Percentiles rank a stretch among this genome's conserved stretches.
phyloP scores from a whole-genome alignment of 2,113 vertebrate species.

The Microcebus ravelobensis region DNA sequence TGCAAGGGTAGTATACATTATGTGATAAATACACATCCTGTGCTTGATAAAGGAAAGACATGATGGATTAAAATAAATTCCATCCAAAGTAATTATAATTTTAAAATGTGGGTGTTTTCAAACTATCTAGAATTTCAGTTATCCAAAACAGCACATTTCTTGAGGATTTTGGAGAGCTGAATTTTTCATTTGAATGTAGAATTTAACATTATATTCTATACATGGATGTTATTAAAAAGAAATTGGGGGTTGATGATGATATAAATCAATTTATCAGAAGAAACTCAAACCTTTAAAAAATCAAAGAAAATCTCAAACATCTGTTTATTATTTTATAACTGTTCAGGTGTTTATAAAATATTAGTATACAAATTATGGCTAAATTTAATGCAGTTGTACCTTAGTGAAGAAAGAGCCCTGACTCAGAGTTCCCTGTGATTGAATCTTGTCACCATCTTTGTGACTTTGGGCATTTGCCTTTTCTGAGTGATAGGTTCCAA shows the following conservation, averaged over 20 bases:
- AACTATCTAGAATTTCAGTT: not conserved
- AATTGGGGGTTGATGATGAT: not conserved
- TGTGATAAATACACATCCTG: not conserved
- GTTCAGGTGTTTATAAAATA: not conserved
- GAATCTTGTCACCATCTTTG: not conserved
- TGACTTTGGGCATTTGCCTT: not conserved
- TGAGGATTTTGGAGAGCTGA: not conserved
- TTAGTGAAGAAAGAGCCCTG: not conserved
- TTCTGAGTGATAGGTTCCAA: not conserved
- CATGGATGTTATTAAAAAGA: not conserved
- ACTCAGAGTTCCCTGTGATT: not conserved
- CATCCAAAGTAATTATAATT: not conserved
- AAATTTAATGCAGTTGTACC: not conserved
- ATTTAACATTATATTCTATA: not conserved
- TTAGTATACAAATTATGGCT: not conserved
- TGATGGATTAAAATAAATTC: not conserved
- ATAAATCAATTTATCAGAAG: not conserved
- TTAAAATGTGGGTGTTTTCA: not conserved
- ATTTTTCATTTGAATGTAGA: not conserved
- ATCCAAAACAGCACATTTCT: not conserved
- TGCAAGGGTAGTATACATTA: not conserved
- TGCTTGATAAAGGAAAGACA: not conserved
- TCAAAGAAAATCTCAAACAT: not conserved
- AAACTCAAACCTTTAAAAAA: not conserved
- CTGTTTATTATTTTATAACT: not conserved